Evolutionary conservation across 1,140 invertebrate genomes (phyloP).

Genomic region (Laupala kohalensis): DNA sequence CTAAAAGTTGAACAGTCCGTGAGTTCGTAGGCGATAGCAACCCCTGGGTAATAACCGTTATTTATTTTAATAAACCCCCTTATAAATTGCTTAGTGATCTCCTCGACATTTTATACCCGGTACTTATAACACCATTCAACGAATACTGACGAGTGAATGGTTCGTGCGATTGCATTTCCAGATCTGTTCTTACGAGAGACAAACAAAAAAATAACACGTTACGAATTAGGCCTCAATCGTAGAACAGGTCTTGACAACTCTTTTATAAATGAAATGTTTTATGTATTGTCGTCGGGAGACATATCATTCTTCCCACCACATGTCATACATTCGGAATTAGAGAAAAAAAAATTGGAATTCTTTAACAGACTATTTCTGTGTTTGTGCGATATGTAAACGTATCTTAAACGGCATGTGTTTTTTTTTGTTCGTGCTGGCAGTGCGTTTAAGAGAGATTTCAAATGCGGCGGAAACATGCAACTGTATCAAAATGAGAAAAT

Average conservation of each 20-base stretch:
- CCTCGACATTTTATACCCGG: neutral
- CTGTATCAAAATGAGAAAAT: neutral
- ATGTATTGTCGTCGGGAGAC: neutral
- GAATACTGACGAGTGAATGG: too few relatives aligned
- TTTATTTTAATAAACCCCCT: neutral
- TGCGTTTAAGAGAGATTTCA: neutral
- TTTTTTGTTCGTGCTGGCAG: neutral
- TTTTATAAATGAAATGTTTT: neutral
- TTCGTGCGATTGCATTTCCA: too few relatives aligned
- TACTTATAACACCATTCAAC: neutral
- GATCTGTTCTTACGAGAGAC: neutral
- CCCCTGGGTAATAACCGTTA: neutral
- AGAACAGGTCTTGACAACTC: neutral
- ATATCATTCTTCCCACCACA: neutral
- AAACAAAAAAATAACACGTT: neutral
- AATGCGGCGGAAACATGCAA: neutral
- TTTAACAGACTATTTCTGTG: neutral
- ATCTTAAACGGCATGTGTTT: neutral
- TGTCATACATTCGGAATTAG: neutral
- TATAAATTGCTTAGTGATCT: neutral
- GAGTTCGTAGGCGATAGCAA: neutral
- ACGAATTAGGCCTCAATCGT: neutral
- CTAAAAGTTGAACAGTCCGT: too few relatives aligned
- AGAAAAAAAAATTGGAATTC: neutral
- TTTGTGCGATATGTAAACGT: neutral